A percentile compares a stretch with the other conserved stretches of the same genome.
phyloP scores from a whole-genome alignment of 2,113 vertebrate species.

The Oceanodroma tethys region DNA sequence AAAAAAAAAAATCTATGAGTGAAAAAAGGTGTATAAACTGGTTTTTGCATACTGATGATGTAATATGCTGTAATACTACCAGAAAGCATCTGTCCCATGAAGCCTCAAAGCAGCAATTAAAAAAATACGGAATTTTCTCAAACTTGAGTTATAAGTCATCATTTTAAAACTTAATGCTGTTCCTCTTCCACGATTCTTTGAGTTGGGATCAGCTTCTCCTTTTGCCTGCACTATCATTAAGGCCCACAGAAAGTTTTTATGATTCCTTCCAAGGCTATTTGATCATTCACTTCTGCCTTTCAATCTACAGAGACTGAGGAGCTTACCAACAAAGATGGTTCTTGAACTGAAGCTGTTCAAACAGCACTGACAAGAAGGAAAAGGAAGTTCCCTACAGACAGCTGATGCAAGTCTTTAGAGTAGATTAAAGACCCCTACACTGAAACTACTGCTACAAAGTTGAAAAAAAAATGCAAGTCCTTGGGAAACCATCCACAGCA shows the following conservation, averaged over 20 bases:
- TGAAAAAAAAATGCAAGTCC: neutral
- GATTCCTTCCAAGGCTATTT: neutral
- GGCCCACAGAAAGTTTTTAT: neutral
- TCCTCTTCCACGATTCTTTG: neutral
- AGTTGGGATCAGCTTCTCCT: neutral
- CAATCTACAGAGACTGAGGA: neutral
- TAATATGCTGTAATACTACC: neutral
- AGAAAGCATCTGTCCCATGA: neutral
- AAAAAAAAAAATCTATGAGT: neutral
- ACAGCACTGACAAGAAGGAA: neutral
- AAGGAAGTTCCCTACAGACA: neutral
- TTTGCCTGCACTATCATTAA: neutral
- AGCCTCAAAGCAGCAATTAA: neutral
- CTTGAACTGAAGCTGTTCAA: neutral
- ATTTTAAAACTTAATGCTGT: neutral
- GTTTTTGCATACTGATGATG: neutral
- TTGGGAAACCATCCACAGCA: neutral
- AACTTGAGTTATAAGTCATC: neutral
- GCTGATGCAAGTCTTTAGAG: neutral
- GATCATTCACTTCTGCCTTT: neutral
- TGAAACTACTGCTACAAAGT: neutral
- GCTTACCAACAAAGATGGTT: rapidly evolving
- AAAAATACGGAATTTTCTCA: neutral
- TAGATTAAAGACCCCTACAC: neutral
- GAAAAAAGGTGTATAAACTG: neutral